Evolutionary conservation across 2,797 vertebrate genomes (phyloP), one percentile per base, ranked within the genome.

Genomic region (Danio choprae): DNA sequence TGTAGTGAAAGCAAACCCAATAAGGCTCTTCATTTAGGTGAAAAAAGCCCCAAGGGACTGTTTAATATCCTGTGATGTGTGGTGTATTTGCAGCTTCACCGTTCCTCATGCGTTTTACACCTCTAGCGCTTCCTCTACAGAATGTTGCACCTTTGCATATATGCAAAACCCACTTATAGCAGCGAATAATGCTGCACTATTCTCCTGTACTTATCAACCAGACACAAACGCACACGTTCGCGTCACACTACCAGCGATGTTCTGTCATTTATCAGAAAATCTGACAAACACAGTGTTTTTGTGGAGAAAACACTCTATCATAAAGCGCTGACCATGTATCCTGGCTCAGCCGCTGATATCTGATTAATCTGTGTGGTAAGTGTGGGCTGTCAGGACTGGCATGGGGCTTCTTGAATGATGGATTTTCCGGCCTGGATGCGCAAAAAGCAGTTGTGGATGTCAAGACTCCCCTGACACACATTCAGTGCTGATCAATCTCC

Each of bases 401-500:
- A 70, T 22, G 67, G 80, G 40, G 62, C 84, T 86, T 84, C 79
- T 63, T 73, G 68, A 79, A 74, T 91, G 86, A 91, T 85, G 87
- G 86, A 89, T 90, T 90, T 87, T 86, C 74, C 16, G 7, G 85
- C 80, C 87, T 87, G 84, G n/a, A 79, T 86, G 89, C 46, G 85
- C 88, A 89, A 90, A 92, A 89, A 91, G 88, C 89, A 87, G 89
- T 87, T 88, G 86, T 85, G 89, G 83, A 89, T 89, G 88, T 90
- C 86, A 74, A 86, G 79, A 87, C 86, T 92, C 92, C 91, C 92
- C 81, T 72, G 91, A 91, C 87, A 80, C 91, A 87, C 87, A 85
- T 93, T 91, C 90, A 81, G 69, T 70, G 8, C 88, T 91, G 90
- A 94, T 93, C 92, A 93, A 92, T 92, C 91, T 90, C 89, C 86